phyloP scores from a whole-genome alignment of 2,888 invertebrate genomes.

The Tachystola acroxantha region DNA sequence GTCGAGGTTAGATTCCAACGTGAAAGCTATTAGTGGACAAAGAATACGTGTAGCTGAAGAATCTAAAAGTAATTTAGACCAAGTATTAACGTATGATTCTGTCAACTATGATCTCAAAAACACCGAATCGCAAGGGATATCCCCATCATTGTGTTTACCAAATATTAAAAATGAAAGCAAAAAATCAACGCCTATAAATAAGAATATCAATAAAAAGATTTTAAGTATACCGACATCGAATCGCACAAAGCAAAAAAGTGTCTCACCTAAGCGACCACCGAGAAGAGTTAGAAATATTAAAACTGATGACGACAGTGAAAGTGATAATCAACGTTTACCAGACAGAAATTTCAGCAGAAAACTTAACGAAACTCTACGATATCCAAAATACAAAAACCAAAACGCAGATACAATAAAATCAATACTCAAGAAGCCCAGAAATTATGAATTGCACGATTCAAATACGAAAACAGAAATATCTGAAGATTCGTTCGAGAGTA shows the following conservation, averaged over 20 bases:
- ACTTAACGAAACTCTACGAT: slow-evolving; percentile 36
- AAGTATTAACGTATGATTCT: slow-evolving; percentile 66
- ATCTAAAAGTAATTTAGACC: slow-evolving; percentile 53
- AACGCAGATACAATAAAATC: slow-evolving; percentile 75
- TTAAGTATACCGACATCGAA: slow-evolving; percentile 42
- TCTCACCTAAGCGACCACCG: slow-evolving; percentile 81
- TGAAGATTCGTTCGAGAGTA: slow-evolving; percentile 46
- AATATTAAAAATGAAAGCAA: slow-evolving; percentile 66
- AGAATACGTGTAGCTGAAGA: slow-evolving; percentile 81
- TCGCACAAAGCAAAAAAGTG: slow-evolving; percentile 63
- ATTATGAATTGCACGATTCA: slow-evolving; percentile 45
- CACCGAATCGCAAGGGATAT: slow-evolving; percentile 46
- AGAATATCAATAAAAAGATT: slow-evolving; percentile 54
- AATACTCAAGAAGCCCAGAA: slow-evolving; percentile 77
- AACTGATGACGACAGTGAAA: slow-evolving; percentile 71
- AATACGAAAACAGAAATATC: slow-evolving; percentile 41
- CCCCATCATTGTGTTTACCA: slow-evolving; percentile 54
- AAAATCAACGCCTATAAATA: slow-evolving; percentile 50
- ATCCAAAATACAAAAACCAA: slow-evolving; percentile 48
- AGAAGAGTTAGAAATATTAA: slow-evolving; percentile 71
- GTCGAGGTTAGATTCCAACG: slow-evolving; percentile 67
- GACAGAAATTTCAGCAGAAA: slow-evolving; percentile 51
- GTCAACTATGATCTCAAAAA: slow-evolving; percentile 70
- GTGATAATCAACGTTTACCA: slow-evolving; percentile 61
- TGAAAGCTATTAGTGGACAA: slow-evolving; percentile 83